Percentiles rank a stretch among this genome's conserved stretches.
Evolutionary conservation across 2,113 vertebrate genomes (phyloP).

Genomic region (Aphyosemion australe): DNA sequence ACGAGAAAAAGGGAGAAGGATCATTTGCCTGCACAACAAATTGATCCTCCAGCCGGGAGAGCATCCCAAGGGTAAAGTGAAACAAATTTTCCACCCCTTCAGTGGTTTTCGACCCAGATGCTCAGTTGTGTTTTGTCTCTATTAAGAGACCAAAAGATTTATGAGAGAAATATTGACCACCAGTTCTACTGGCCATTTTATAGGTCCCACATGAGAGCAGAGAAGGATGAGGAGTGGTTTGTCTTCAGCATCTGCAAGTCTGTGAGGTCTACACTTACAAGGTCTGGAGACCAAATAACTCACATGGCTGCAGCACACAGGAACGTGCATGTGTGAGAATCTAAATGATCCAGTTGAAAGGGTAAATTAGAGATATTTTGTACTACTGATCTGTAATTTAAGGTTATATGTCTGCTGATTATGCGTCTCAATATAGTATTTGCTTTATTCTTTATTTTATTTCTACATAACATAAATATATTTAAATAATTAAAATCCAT

Average conservation of each 20-base stretch:
- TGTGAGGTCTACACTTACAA: constrained; percentile 19
- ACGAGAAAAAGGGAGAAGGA: neutral
- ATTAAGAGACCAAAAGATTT: constrained; percentile 56
- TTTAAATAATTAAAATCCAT: too few relatives aligned
- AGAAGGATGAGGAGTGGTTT: constrained; percentile 33
- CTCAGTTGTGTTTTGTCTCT: constrained; percentile 53
- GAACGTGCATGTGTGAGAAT: neutral
- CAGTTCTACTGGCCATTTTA: constrained; percentile 28
- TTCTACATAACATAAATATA: too few relatives aligned
- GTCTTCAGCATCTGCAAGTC: constrained; percentile 21
- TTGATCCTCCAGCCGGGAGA: constrained; percentile 26
- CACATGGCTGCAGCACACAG: neutral
- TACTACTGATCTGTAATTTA: too few relatives aligned
- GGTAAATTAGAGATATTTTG: too few relatives aligned
- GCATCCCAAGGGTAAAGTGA: constrained; percentile 22
- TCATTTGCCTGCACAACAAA: constrained; percentile 40
- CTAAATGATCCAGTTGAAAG: too few relatives aligned
- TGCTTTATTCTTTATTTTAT: too few relatives aligned
- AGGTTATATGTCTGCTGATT: neutral
- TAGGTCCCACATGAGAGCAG: constrained; percentile 35
- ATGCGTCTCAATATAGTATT: too few relatives aligned
- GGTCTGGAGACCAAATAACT: neutral
- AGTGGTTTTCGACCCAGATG: constrained; percentile 34
- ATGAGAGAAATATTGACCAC: constrained; percentile 48
- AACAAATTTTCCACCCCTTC: constrained; percentile 37